Base-by-base conservation (phyloP, 2,888 invertebrate genomes). In the Pegoplata infirma region DNA sequence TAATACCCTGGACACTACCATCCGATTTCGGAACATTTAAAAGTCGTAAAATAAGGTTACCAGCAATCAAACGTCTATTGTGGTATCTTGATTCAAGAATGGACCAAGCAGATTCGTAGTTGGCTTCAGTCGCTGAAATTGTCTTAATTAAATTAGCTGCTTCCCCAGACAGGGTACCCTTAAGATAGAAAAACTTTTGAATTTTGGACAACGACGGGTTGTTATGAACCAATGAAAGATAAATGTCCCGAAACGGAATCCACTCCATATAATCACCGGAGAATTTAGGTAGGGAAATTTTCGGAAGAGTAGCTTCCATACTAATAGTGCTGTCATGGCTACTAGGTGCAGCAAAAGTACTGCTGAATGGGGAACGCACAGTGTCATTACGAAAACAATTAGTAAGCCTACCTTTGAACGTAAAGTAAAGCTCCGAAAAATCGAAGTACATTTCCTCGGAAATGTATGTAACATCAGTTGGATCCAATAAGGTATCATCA, bases 391-490 rank as follows among this genome's bases (percentile, higher is more conserved):
- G n/a, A 21, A 25, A 14, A 17, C 44, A 47, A 51, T n/a, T n/a
- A 69, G 36, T 47, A 3, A 25, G 25, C 6, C 51, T 61, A 16
- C 61, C 61, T 16, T 28, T 69, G n/a, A 69, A 51, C 4, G 32
- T 46, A 14, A 58, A 58, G 17, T 58, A 58, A 5, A 59, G 2
- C 6, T 72, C 55, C 4, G 28, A 67, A 40, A 23, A 51, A 12
- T 59, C 47, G 21, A 55, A 72, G 21, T 46, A 67, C 5, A 40
- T 28, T 14, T 74, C 21, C 4, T 73, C 58, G 2, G 44, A 16
- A 8, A 73, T 40, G 28, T 73, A 73, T 23, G 49, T 56, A 40
- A 67, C 67, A 32, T 67, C 55, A 16, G 44, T 21, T 3, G 16
- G 16, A 3, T 51, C n/a, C 12, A 74, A 44, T 3, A 61, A 61